Conservation (phyloP, 2,113 vertebrate species). For the Erythrocercus mccallii region DNA sequence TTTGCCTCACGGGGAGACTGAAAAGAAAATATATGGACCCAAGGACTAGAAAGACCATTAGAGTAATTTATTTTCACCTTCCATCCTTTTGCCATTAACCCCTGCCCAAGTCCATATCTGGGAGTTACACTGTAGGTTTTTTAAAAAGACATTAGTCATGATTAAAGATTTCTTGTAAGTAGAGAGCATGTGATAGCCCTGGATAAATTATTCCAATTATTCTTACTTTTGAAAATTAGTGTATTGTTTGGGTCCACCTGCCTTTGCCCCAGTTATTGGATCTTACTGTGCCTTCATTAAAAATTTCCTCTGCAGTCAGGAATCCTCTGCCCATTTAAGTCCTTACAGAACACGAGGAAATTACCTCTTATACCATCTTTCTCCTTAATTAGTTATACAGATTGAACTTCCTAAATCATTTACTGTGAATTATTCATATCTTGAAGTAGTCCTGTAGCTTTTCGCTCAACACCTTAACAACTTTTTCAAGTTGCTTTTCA, state of each 20-base stretch:
- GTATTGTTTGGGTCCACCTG: slow-evolving; percentile 11
- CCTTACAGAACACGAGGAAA: slow-evolving; percentile 23
- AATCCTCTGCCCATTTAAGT: slow-evolving; percentile 15
- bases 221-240: neutral
- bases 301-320: slow-evolving; percentile 6
- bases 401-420: slow-evolving; percentile 54
- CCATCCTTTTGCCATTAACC: neutral
- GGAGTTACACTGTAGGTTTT: neutral
- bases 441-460: neutral
- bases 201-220: slow-evolving; percentile 2
- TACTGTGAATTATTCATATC: slow-evolving; percentile 36
- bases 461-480: neutral
- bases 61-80: neutral
- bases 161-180: neutral
- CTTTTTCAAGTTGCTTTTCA: neutral
- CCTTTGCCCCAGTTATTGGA: neutral
- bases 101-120: neutral
- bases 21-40: neutral
- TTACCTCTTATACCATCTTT: slow-evolving; percentile 32
- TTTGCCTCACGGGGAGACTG: neutral
- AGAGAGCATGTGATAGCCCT: neutral
- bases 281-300: slow-evolving; percentile 4
- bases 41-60: neutral
- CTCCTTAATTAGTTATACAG: slow-evolving; percentile 45
- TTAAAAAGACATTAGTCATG: neutral